phyloP scores from a whole-genome alignment of 2,113 vertebrate genomes.

The Osmerus eperlanus region DNA sequence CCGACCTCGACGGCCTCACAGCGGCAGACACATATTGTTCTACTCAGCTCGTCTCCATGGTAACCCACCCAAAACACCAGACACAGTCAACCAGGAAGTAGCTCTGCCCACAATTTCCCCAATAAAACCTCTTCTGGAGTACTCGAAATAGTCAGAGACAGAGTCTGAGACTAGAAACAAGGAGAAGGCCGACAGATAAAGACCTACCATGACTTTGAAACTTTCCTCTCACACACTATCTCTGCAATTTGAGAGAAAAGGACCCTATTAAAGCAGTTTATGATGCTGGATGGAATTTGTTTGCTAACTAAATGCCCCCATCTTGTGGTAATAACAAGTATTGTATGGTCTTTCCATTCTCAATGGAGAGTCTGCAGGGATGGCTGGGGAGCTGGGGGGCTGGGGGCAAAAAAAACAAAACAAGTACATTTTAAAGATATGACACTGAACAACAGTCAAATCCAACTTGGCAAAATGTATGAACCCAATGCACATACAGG shows the following conservation, averaged over 20 bases:
- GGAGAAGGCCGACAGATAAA: neutral
- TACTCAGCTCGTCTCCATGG: slow-evolving; percentile 20
- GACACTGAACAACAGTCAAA: too few species aligned
- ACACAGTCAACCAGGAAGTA: slow-evolving; percentile 5
- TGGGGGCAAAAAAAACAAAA: too few species aligned
- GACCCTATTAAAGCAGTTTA: too few species aligned
- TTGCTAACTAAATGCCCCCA: neutral
- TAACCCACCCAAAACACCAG: slow-evolving; percentile 32
- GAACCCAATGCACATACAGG: too few species aligned
- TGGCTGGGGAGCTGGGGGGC: too few species aligned
- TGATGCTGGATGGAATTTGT: too few species aligned
- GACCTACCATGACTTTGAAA: neutral
- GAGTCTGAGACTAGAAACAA: neutral
- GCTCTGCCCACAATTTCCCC: neutral
- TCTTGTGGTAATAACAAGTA: neutral
- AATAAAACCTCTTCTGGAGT: neutral
- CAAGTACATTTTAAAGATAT: too few species aligned
- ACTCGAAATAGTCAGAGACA: neutral
- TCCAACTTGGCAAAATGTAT: too few species aligned
- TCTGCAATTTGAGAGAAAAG: too few species aligned
- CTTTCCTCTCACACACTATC: neutral
- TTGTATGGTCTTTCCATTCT: neutral
- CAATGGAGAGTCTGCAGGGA: neutral
- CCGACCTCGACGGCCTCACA: neutral
- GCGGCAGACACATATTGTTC: slow-evolving; percentile 29